Base-by-base conservation (phyloP, 2,797 vertebrate species). In the Cirrhinus molitorella region DNA sequence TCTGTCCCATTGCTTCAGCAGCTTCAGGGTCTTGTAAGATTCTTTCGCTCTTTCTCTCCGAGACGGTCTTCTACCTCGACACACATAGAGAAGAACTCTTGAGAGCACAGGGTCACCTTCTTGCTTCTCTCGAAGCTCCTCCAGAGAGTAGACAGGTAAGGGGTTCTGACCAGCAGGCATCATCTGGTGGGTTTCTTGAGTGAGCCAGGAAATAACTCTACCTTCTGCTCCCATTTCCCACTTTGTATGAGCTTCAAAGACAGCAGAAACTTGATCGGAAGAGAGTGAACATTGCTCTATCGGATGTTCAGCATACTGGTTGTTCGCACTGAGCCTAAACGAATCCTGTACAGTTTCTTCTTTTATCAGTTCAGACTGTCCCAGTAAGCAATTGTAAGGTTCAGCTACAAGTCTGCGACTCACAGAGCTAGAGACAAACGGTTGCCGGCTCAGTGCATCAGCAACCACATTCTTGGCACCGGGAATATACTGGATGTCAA, bases 1-100 rank as follows among this genome's bases (percentile, higher is more conserved):
- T 34, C 34, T 86, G 5, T 84, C 37, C 85, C 71, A 80, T 14
- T 86, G 85, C 10, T 82, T 83, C 11, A 87, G 2, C 0, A 28
- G 45, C 17, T 70, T 83, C 17, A 43, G 40, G 0, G 37, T 31
- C 11, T 12, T 67, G 12, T 40, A 31, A 17, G 37, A 11, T 23
- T 78, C 65, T 11, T 63, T n/a, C 1, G 28, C 25, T 19, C 53
- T 82, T n/a, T 85, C 74, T 21, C 80, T 47, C 25, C 21, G 23
- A 1, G 83, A 82, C 8, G 71, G 73, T 3, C 67, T 59, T 2
- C 1, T 37, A 2, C 61, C 21, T 34, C 61, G 43, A 0, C 11
- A 17, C 1, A 85, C 80, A 71, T 49, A 87, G 0, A 4, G 67
- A 0, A 83, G n/a, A 8, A 85, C 84, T 47, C 70, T 23, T 3